A percentile compares a stretch with the other conserved stretches of the same genome.
Evolutionary conservation across 2,888 invertebrate genomes (phyloP).

Genomic region (Polyommatus iphigenia): DNA sequence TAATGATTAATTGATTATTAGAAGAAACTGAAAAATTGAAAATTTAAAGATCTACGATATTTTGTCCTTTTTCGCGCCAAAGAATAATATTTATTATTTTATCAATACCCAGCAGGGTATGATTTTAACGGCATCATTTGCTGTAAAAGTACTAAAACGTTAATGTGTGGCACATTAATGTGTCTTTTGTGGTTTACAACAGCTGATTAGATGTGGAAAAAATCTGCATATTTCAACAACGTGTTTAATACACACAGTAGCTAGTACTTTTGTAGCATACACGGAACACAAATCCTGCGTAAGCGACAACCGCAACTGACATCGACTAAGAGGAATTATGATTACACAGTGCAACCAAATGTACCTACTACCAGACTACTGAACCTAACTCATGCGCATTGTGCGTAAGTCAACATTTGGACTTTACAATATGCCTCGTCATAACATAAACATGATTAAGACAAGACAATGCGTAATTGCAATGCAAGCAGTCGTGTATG

Average conservation of each 20-base stretch:
- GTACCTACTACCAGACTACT: too few relatives aligned
- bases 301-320: conserved; percentile 1
- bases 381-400: neutral
- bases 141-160: too few relatives aligned
- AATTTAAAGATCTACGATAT: neutral
- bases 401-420: conserved; percentile 22
- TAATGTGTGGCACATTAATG: too few relatives aligned
- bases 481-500: conserved; percentile 25
- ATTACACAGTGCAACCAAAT: neutral
- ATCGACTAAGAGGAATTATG: conserved; percentile 9
- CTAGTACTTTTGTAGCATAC: neutral
- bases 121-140: too few relatives aligned
- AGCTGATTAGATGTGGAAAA: too few relatives aligned
- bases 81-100: too few relatives aligned
- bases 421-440: conserved; percentile 16
- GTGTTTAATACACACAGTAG: neutral
- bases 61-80: neutral
- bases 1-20: neutral
- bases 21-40: neutral
- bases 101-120: too few relatives aligned
- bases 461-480: conserved; percentile 30
- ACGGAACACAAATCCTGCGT: neutral
- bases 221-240: too few relatives aligned
- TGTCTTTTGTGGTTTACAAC: too few relatives aligned
- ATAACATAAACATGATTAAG: conserved; percentile 29